Conservation (phyloP, 2,113 vertebrate genomes). For the Ovis aries region DNA sequence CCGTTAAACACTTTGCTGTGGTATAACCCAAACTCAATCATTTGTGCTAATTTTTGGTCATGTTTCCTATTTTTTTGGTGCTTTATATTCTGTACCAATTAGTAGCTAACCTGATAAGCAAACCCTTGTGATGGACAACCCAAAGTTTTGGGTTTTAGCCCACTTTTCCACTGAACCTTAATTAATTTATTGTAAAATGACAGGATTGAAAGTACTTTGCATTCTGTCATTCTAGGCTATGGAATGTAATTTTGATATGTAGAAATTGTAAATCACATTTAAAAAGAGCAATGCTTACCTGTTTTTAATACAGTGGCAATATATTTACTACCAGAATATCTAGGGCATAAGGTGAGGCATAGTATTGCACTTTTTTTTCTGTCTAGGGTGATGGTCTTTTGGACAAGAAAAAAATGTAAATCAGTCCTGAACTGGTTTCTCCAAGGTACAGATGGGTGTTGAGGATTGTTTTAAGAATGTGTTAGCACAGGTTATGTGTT, state of each 20-base stretch:
- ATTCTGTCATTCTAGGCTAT: background rate
- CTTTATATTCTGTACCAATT: background rate
- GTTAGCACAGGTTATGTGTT: background rate
- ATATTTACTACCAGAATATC: background rate
- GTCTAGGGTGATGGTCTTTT: background rate
- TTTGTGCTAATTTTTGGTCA: background rate
- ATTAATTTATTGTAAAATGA: background rate
- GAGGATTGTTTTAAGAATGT: slow-evolving; percentile 16
- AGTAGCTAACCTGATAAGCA: background rate
- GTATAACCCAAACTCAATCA: background rate
- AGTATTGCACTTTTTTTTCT: background rate
- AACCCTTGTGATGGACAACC: background rate
- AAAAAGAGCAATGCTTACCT: background rate
- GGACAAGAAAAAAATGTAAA: background rate
- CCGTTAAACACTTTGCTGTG: background rate
- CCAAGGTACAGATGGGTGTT: background rate
- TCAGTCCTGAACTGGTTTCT: slow-evolving; percentile 22
- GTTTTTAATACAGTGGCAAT: background rate
- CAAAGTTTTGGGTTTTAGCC: background rate
- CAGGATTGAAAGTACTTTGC: background rate
- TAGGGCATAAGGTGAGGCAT: background rate
- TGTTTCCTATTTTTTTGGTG: background rate
- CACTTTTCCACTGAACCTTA: background rate
- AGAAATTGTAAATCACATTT: background rate
- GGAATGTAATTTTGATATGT: slow-evolving; percentile 7